A percentile compares a stretch with the other conserved stretches of the same genome.
phyloP scores from a whole-genome alignment of 2,797 vertebrate genomes.

The Galago senegalensis region DNA sequence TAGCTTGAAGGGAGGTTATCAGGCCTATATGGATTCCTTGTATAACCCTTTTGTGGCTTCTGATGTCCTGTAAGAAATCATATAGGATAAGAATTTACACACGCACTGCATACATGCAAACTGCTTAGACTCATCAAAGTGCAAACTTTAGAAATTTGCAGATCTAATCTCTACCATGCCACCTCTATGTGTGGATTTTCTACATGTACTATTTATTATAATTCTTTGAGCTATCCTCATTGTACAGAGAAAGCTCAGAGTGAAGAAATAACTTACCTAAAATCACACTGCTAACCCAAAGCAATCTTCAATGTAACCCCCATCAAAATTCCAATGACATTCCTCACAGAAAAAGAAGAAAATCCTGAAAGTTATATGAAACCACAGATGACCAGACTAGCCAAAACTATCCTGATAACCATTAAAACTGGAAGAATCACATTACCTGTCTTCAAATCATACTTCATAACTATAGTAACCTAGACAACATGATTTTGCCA shows the following conservation, averaged over 20 bases:
- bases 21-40: not conserved
- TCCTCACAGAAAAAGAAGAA: not conserved
- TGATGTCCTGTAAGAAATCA: not conserved
- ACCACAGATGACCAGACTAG: not conserved
- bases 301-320: not conserved
- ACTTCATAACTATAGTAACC: not conserved
- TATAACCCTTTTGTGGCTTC: not conserved
- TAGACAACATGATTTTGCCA: not conserved
- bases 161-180: not conserved
- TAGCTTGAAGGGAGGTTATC: not conserved
- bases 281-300: not conserved
- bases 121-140: not conserved
- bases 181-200: not conserved
- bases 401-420: not conserved
- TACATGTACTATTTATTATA: not conserved
- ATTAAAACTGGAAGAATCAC: not conserved
- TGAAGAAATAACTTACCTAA: not conserved
- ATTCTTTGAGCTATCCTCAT: not conserved
- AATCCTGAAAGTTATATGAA: not conserved
- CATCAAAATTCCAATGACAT: not conserved
- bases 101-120: accelerated
- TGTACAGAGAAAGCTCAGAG: not conserved
- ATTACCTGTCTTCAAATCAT: not conserved
- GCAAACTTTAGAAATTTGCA: not conserved
- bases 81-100: not conserved